These are phyloP conservation scores for Lepisosteus oculatus DNA, from an alignment of 2,113 vertebrate genomes.

Conservation along the genomic window DNA sequence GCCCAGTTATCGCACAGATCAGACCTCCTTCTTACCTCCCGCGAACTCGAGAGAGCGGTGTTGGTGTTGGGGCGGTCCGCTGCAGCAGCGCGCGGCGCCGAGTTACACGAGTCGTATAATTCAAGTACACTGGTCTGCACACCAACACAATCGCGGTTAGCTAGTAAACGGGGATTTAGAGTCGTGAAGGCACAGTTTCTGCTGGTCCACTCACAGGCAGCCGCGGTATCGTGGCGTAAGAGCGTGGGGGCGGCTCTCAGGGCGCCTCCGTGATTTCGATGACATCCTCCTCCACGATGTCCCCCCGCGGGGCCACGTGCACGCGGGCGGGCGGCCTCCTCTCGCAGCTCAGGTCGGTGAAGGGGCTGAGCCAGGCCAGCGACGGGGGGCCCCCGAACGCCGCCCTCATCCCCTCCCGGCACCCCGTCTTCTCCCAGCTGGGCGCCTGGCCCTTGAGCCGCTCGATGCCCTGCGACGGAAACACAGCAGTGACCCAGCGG, in stretches of 20 bases:
- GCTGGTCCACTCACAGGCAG: neutral
- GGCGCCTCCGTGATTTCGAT: slow-evolving; percentile 62
- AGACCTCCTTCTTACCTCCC: no score
- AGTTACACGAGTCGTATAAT: no score
- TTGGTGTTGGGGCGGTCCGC: no score
- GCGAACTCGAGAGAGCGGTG: no score
- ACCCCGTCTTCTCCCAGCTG: slow-evolving; percentile 67
- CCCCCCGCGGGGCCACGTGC: slow-evolving; percentile 47
- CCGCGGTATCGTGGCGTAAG: neutral
- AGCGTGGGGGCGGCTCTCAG: neutral
- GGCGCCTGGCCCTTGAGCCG: slow-evolving; percentile 82
- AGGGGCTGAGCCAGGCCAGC: slow-evolving; percentile 82
- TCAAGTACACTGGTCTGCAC: no score
- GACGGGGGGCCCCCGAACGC: slow-evolving; percentile 80
- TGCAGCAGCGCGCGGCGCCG: no score
- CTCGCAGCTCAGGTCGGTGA: slow-evolving; percentile 63
- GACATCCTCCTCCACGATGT: slow-evolving; percentile 66
- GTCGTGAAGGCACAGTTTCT: neutral
- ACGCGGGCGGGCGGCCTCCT: slow-evolving; percentile 5
- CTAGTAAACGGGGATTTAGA: no score
- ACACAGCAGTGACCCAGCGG: slow-evolving; percentile 6
- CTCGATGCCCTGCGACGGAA: slow-evolving; percentile 82
- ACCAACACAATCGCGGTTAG: no score
- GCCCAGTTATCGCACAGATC: no score
- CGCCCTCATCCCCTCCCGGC: slow-evolving; percentile 73